Evolutionary conservation across 1,140 invertebrate species (phyloP), one percentile per base, ranked within the genome.

Genomic region (Ganaspis sp.): DNA sequence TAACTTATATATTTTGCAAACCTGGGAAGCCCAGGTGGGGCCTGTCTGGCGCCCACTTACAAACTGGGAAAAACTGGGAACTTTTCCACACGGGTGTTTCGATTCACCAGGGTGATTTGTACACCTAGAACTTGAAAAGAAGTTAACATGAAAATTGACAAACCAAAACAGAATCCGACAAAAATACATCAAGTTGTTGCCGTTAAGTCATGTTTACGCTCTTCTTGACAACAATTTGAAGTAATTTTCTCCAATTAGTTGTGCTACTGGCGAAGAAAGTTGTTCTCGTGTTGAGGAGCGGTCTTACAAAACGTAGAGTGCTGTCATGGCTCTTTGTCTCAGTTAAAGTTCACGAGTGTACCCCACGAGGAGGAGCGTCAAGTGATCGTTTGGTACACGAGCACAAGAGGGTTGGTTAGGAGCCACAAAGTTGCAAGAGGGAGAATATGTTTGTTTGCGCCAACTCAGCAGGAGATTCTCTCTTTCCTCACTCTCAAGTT

Each of bases 371-470:
- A 29, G 23, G 54, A 12, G 19, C 53, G 58, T 64, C 58, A 64
- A 64, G 58, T 64, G 58, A 64, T 64, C 23, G 58, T 64, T 64
- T 29, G 23, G 54, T 64, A 64, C 12, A 64, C 23, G 23, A 64
- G 26, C 15, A 64, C 26, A 64, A n/a, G 58, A 64, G 23, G 58
- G 23, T 64, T 64, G 58, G 26, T 64, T 64, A 8, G 23, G 11
- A 64, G 58, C 23, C 58, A 64, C 58, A 64, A 64, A 64, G 58
- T 64, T 64, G 58, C 58, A 64, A n/a, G 23, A 21, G 58, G 58
- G 58, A 64, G 58, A 64, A 64, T 64, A 64, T 64, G 58, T 64
- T 64, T 64, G 58, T 64, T 64, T 64, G 58, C 58, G 58, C 58
- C 5, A 64, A 64, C 58, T 64, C 58, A 64, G 58, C 58, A 64